These are phyloP conservation scores for Lepilemur septentrionalis DNA, from an alignment of 2,797 vertebrate genomes.

Conservation along the genomic window DNA sequence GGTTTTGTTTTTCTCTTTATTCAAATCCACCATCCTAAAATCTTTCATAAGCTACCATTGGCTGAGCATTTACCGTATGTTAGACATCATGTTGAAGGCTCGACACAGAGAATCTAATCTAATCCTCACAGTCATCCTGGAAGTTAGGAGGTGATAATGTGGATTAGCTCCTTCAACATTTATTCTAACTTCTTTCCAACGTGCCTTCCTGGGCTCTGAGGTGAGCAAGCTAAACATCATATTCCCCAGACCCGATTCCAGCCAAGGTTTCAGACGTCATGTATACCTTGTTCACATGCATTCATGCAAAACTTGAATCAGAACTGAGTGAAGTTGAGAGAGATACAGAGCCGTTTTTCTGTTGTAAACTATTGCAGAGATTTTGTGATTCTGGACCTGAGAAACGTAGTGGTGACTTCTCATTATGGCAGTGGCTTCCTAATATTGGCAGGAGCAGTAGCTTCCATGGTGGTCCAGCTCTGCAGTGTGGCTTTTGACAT, in stretches of 20 bases:
- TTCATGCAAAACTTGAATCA: background rate
- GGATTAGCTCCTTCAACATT: background rate
- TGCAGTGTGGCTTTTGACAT: background rate
- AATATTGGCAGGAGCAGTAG: background rate
- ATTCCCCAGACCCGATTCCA: background rate
- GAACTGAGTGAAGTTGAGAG: background rate
- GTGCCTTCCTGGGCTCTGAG: background rate
- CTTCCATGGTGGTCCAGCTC: background rate
- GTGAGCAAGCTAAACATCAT: background rate
- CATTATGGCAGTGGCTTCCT: background rate
- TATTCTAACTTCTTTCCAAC: background rate
- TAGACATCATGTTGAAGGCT: background rate
- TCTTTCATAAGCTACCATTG: background rate
- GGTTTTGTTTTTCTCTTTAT: background rate
- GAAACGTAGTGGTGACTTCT: background rate
- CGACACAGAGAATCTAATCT: background rate
- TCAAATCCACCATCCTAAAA: background rate
- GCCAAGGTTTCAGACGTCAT: background rate
- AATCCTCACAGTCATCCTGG: background rate
- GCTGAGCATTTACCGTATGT: background rate
- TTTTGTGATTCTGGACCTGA: background rate
- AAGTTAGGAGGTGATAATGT: too few species aligned
- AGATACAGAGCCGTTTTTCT: background rate
- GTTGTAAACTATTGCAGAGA: background rate
- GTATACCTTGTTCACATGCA: background rate